phyloP scores from a whole-genome alignment of 30 jellyfish, hydroid and myxozoan species.

The Rhopilema esculentum region DNA sequence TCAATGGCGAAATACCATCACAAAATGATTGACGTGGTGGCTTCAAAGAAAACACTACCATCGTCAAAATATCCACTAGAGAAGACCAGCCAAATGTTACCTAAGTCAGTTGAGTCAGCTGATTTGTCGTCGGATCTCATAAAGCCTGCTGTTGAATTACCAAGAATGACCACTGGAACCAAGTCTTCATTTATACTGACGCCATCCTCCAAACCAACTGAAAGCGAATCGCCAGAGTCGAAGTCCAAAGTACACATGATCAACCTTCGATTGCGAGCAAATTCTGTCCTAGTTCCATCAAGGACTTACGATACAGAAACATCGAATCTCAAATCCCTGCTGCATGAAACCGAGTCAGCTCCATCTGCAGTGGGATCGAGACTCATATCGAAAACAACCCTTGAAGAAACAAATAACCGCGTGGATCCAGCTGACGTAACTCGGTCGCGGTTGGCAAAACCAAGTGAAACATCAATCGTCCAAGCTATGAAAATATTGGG shows the following conservation, averaged over 20 bases:
- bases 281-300: slow-evolving; percentile 57
- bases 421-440: slow-evolving; percentile 81
- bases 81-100: not conserved
- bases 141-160: not conserved
- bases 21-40: slow-evolving; percentile 62
- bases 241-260: not conserved
- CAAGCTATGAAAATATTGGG: slow-evolving; percentile 65
- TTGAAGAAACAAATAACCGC: slow-evolving; percentile 29
- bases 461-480: slow-evolving; percentile 58
- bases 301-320: not conserved
- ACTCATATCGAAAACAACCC: slow-evolving; percentile 29
- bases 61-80: not conserved
- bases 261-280: not conserved
- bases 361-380: slow-evolving; percentile 55
- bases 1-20: slow-evolving; percentile 55
- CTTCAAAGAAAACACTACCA: slow-evolving; percentile 69
- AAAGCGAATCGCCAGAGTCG: not conserved
- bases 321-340: not conserved
- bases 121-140: not conserved
- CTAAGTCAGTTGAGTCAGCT: not conserved
- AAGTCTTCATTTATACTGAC: not conserved
- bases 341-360: slow-evolving; percentile 25
- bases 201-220: not conserved
- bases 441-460: slow-evolving; percentile 75
- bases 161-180: not conserved